A percentile compares a stretch with the other conserved stretches of the same genome.
Evolutionary conservation across 2,888 invertebrate genomes (phyloP).

Genomic region (Pterostichus madidus): DNA sequence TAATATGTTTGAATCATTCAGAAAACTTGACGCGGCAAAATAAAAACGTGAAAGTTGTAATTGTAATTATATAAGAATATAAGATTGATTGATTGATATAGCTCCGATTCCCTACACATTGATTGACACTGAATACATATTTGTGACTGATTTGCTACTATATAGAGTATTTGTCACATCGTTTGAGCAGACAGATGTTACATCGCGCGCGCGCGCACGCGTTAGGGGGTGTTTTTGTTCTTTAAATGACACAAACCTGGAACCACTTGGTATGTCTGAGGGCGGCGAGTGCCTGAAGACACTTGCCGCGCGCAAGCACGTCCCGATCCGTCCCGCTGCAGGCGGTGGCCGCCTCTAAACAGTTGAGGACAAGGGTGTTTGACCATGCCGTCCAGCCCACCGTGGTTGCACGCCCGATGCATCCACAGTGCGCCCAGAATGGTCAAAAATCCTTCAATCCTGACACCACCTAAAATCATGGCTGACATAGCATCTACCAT

Average conservation of each 20-base stretch:
- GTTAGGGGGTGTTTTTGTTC: constrained; percentile 33
- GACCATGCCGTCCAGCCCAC: constrained; percentile 79
- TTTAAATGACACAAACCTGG: constrained; percentile 89
- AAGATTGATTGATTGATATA: constrained; percentile 21
- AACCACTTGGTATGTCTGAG: constrained; percentile 99
- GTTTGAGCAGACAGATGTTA: constrained; percentile 9
- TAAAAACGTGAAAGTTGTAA: constrained; percentile 11
- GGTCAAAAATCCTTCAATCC: constrained; percentile 86
- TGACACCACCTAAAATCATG: constrained; percentile 78
- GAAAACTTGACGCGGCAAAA: constrained; percentile 53
- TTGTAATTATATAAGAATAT: no score
- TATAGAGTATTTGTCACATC: constrained; percentile 1
- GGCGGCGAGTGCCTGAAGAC: constrained; percentile 99
- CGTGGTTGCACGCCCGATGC: constrained; percentile 68
- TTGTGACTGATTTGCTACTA: constrained; percentile 32
- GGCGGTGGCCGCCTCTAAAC: constrained; percentile 80
- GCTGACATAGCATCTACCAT: constrained; percentile 71
- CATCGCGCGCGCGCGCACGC: neutral
- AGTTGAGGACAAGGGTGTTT: constrained; percentile 83
- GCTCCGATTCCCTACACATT: constrained; percentile 73
- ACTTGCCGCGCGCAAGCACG: constrained; percentile 99
- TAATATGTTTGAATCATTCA: no score
- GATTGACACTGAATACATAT: neutral
- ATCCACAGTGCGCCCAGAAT: constrained; percentile 76
- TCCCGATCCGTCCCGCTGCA: constrained; percentile 90